A percentile compares a stretch with the other conserved stretches of the same genome.
phyloP scores from a whole-genome alignment of 2,888 invertebrate species.

The Tipula unca region DNA sequence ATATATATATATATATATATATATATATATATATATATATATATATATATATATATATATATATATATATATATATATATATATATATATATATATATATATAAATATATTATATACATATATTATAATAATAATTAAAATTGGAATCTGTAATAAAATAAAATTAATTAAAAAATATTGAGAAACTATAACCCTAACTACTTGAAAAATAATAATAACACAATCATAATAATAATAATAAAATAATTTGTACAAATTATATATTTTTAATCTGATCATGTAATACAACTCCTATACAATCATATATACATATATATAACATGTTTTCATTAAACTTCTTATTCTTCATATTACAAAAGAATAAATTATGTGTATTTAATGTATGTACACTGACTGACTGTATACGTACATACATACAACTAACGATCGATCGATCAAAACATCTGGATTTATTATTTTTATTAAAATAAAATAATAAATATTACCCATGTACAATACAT shows the following conservation, averaged over 20 bases:
- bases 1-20: background rate
- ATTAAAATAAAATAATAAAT: slow-evolving; percentile 8
- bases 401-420: background rate
- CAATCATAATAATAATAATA: background rate
- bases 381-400: background rate
- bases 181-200: background rate
- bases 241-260: background rate
- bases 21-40: background rate
- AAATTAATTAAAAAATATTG: background rate
- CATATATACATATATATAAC: background rate
- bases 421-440: background rate
- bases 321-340: background rate
- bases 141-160: background rate
- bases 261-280: background rate
- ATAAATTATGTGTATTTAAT: background rate
- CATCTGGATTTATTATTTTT: slow-evolving; percentile 14
- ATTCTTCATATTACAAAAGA: background rate
- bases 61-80: background rate
- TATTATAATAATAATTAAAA: background rate
- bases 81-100: background rate
- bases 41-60: background rate
- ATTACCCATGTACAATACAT: background rate
- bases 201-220: background rate
- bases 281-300: background rate
- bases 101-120: background rate